phyloP scores from a whole-genome alignment of 2,888 invertebrate genomes.

The Cistogaster globosa region DNA sequence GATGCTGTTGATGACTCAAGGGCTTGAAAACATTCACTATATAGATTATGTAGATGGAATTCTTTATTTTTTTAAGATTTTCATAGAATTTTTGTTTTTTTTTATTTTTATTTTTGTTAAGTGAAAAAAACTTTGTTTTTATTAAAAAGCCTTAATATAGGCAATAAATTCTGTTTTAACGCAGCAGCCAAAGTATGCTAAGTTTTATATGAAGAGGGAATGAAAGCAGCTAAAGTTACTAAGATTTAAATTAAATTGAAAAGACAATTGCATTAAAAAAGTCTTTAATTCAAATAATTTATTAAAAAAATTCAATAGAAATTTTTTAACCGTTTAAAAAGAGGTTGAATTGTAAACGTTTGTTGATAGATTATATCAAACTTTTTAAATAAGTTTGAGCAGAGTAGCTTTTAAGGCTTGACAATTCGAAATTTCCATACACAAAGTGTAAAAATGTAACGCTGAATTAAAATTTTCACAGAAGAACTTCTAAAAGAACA shows the following conservation, averaged over 20 bases:
- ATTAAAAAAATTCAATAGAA: no score
- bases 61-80: not conserved
- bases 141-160: constrained; percentile 3
- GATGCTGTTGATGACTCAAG: constrained; percentile 18
- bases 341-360: no score
- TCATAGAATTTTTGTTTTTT: not conserved
- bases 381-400: no score
- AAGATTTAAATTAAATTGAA: not conserved
- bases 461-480: no score
- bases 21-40: not conserved
- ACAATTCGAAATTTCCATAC: no score
- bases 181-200: constrained; percentile 8
- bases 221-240: not conserved
- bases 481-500: no score
- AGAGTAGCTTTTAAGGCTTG: no score
- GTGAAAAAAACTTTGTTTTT: not conserved
- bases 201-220: not conserved
- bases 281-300: no score
- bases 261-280: no score
- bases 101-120: not conserved
- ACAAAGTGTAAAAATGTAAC: no score
- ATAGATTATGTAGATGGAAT: not conserved
- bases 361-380: no score
- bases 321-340: no score
- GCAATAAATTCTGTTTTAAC: constrained; percentile 13